phyloP scores from a whole-genome alignment of 2,797 vertebrate genomes.

The Pipistrellus pipistrellus region DNA sequence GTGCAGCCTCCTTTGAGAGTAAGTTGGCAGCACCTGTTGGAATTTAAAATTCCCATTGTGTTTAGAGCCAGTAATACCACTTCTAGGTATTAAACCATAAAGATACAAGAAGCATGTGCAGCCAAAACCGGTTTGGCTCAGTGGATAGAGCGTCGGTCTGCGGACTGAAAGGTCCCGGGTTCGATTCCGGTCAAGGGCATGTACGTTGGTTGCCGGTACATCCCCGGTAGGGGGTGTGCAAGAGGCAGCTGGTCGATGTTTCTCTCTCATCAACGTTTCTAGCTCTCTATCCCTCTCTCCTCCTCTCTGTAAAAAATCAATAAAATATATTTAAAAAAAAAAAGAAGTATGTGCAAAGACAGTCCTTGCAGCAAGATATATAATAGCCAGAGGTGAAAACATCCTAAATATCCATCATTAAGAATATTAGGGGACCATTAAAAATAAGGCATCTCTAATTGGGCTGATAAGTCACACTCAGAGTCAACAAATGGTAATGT shows the following conservation, averaged over 20 bases:
- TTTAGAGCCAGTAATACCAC: slow-evolving; percentile 1
- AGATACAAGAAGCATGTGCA: not conserved
- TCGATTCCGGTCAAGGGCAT: no score
- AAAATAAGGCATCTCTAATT: slow-evolving; percentile 23
- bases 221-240: no score
- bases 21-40: not conserved
- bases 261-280: no score
- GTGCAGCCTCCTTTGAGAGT: slow-evolving; percentile 9
- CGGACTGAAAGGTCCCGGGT: no score
- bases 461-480: not conserved
- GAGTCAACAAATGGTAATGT: not conserved
- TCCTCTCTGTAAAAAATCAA: no score
- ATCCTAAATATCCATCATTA: slow-evolving; percentile 14
- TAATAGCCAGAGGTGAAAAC: slow-evolving; percentile 17
- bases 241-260: no score
- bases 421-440: not conserved
- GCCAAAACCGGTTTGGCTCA: no score
- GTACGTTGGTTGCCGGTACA: no score
- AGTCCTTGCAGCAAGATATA: not conserved
- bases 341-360: not conserved
- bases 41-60: slow-evolving; percentile 55
- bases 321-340: no score
- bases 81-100: slow-evolving; percentile 42
- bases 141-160: no score
- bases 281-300: no score